phyloP scores from a whole-genome alignment of 2,888 invertebrate genomes.

The Nephrotoma appendiculata region DNA sequence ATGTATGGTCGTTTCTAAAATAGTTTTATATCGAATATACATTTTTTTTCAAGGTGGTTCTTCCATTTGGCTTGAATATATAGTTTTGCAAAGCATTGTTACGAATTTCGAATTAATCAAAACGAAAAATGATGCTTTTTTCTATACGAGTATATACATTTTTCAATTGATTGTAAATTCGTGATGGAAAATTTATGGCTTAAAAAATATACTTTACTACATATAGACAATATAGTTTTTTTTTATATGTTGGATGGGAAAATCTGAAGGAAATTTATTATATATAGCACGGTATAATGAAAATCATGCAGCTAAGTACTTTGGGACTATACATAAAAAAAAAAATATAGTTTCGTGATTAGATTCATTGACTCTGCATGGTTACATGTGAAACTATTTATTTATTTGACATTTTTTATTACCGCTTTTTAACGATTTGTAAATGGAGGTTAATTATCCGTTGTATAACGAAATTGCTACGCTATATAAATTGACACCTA shows the following conservation, averaged over 20 bases:
- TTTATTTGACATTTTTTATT: neutral
- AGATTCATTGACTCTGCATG: neutral
- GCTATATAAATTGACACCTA: neutral
- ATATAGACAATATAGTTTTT: neutral
- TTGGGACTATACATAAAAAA: neutral
- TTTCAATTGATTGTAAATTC: neutral
- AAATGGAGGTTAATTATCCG: neutral
- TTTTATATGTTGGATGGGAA: neutral
- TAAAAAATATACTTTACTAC: neutral
- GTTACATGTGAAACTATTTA: neutral
- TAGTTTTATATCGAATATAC: neutral
- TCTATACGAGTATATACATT: neutral
- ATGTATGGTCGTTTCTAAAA: neutral
- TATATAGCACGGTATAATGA: neutral
- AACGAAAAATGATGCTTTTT: neutral
- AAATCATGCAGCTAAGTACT: neutral
- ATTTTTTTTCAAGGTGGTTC: neutral
- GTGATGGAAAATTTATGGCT: neutral
- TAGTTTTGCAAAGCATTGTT: neutral
- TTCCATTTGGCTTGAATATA: neutral
- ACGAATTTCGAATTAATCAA: neutral
- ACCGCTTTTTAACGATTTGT: neutral
- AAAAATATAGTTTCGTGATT: neutral
- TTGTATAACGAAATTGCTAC: neutral
- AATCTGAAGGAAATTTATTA: neutral